phyloP scores from a whole-genome alignment of 2,888 invertebrate species.

The Acleris laterana region DNA sequence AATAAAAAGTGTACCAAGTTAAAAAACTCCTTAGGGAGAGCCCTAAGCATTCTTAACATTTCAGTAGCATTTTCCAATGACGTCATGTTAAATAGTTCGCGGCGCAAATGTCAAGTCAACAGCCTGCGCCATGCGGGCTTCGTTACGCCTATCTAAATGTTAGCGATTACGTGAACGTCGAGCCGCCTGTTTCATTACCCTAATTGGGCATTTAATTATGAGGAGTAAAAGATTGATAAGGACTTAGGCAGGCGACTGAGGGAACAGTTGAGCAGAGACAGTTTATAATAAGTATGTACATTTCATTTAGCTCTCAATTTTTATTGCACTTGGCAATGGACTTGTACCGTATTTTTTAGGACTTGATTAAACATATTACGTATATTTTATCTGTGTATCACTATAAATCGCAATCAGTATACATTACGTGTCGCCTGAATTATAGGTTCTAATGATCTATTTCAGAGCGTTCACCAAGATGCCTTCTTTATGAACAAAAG shows the following conservation, averaged over 20 bases:
- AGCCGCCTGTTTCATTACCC: slow-evolving; percentile 7
- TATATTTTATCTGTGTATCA: neutral
- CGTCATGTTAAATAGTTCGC: slow-evolving; percentile 7
- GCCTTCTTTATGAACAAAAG: slow-evolving; percentile 33
- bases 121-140: slow-evolving; percentile 24
- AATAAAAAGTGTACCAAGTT: too few relatives aligned
- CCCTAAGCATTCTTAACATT: neutral
- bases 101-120: slow-evolving; percentile 23
- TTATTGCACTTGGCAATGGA: neutral
- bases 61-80: neutral
- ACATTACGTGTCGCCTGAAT: slow-evolving; percentile 23
- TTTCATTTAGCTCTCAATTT: too few relatives aligned
- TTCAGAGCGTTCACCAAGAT: slow-evolving; percentile 29
- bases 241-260: neutral
- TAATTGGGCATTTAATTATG: slow-evolving; percentile 20
- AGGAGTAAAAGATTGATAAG: slow-evolving; percentile 6
- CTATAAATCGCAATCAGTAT: slow-evolving; percentile 24
- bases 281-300: too few relatives aligned
- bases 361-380: neutral
- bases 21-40: too few relatives aligned
- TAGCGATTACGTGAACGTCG: slow-evolving; percentile 11
- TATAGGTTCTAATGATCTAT: slow-evolving; percentile 34
- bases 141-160: slow-evolving; percentile 20
- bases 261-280: too few relatives aligned
- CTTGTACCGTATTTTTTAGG: neutral